A percentile compares a stretch with the other conserved stretches of the same genome.
These are phyloP conservation scores for Callospermophilus lateralis DNA, from an alignment of 2,113 vertebrate genomes.

Conservation along the genomic window DNA sequence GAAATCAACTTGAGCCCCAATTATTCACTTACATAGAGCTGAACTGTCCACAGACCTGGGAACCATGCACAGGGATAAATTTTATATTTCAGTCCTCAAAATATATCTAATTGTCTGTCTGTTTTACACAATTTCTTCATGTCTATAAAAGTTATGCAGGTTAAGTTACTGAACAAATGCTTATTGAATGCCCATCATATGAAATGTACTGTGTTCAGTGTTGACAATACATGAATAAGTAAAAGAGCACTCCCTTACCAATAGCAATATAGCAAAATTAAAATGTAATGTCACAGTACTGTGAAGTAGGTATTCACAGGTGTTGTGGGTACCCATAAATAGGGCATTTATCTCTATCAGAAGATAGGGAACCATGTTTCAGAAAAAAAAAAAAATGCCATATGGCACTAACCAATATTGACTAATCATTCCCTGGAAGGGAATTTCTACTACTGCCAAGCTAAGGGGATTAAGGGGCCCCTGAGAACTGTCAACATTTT, in stretches of 20 bases:
- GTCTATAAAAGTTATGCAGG: neutral
- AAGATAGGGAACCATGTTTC: neutral
- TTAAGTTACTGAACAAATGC: neutral
- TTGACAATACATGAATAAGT: neutral
- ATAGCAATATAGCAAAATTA: neutral
- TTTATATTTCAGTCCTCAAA: conserved; percentile 33
- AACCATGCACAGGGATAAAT: neutral
- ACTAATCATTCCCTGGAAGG: conserved; percentile 23
- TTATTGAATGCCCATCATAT: neutral
- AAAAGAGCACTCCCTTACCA: neutral
- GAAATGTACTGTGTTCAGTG: neutral
- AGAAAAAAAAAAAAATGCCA: neutral
- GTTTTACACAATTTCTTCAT: conserved; percentile 7
- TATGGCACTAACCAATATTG: neutral
- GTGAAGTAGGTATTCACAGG: neutral
- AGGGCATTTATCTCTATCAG: neutral
- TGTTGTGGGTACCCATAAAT: neutral
- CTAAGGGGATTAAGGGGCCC: neutral
- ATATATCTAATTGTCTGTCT: neutral
- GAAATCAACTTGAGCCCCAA: too few relatives aligned
- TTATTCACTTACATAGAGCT: neutral
- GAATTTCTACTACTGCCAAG: neutral
- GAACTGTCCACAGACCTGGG: neutral
- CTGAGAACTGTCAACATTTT: neutral
- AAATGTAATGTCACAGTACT: neutral